Evolutionary conservation across 2,888 invertebrate species (phyloP), one percentile per base, ranked within the genome.

Genomic region (Cyrtodaria siliqua): DNA sequence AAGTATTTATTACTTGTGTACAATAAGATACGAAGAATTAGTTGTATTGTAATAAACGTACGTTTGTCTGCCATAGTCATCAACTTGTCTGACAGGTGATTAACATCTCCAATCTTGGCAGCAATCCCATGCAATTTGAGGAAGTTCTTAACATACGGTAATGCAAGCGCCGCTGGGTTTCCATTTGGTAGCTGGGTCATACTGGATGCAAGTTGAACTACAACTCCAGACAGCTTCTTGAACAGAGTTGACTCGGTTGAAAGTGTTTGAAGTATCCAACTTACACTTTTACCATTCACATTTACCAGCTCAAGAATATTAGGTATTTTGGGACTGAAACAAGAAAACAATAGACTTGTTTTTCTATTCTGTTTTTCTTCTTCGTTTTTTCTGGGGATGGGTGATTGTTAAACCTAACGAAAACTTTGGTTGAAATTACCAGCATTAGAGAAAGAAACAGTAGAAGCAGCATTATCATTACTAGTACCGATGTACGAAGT

Each of bases 261-360:
- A 9, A 79, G 52, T n/a, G 63, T 70, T 2, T 60, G 64, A 26
- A 71, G 44, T 6, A 79, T 53, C 79, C 79, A 79, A 4, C 50
- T 42, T 2, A 75, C 70, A 12, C 57, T 57, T 33, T 79, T 71
- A 2, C 56, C 56, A 33, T 71, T 79, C 3, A 79, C 42, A 26
- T 79, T 50, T 12, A 79, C 64, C 12, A 79, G 74, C 4, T 67
- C 67, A 14, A 79, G 55, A 55, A 79, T 79, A 27, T 79, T 68
- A 0, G 79, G 79, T 9, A 79, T 63, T 44, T 79, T 74, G 18
- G 79, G 79, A 14, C 79, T 79, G n/a, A n/a, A n/a, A n/a, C n/a
- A n/a, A n/a, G n/a, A n/a, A n/a, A n/a, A n/a, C n/a, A n/a, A n/a
- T n/a, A n/a, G n/a, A n/a, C n/a, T n/a, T n/a, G n/a, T n/a, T n/a